Percentiles rank a stretch among this genome's conserved stretches.
phyloP scores from a whole-genome alignment of 2,888 invertebrate genomes.

The Archips xylosteana region DNA sequence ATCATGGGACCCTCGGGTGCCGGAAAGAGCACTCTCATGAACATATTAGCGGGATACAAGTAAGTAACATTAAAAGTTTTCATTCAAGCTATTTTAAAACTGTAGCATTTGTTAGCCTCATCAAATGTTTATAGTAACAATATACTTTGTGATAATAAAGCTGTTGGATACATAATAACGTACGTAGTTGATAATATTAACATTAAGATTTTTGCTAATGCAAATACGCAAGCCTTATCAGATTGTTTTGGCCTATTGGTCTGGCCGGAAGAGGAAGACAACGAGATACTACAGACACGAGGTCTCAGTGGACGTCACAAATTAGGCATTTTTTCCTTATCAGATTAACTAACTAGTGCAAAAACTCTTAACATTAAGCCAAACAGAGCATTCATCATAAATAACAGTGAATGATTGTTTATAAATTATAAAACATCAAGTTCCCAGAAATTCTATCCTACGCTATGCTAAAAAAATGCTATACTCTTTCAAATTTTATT shows the following conservation, averaged over 20 bases:
- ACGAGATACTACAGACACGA: neutral
- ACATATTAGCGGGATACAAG: conserved; percentile 95
- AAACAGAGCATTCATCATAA: neutral
- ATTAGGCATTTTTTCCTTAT: neutral
- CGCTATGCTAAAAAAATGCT: neutral
- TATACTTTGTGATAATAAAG: neutral
- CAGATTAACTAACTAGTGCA: neutral
- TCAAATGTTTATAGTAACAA: neutral
- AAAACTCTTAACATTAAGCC: neutral
- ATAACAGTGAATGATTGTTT: neutral
- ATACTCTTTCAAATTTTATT: neutral
- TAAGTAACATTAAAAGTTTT: conserved; percentile 73
- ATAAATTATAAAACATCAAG: neutral
- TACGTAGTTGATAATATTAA: neutral
- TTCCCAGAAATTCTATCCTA: neutral
- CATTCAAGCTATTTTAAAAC: neutral
- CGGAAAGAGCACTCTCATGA: conserved; percentile 94
- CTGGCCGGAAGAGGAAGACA: neutral
- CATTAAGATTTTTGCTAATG: neutral
- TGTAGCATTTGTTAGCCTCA: neutral
- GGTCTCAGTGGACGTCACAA: neutral
- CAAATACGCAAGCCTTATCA: neutral
- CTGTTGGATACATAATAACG: neutral
- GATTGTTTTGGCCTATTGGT: neutral
- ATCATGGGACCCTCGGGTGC: conserved; percentile 97